Evolutionary conservation across 2,113 vertebrate species (phyloP), one percentile per base, ranked within the genome.

Genomic region (Rhea pennata): DNA sequence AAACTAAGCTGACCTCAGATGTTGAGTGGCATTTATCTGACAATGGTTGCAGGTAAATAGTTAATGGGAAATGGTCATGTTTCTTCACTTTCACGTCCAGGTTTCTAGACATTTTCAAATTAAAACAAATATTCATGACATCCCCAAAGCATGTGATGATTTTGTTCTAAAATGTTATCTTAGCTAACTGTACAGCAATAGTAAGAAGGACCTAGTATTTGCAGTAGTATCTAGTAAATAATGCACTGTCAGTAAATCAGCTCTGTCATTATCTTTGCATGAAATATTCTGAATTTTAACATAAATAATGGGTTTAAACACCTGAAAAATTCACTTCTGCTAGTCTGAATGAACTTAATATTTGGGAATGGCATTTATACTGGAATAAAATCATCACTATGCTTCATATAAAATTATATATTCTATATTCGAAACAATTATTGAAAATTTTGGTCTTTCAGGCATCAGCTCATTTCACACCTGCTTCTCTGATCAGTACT

Each of bases 361-460:
- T 23, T 90, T 96, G 94, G 85, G 91, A 96, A 92, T 83, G 89
- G 93, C 76, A 92, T 94, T 96, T 94, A 95, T 39, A 29, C 85
- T 92, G 88, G 91, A 93, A 95, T 96, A 95, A 96, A 96, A 92
- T 95, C 92, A 80, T 91, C 92, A 64, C 94, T 46, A 78, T 91
- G 75, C 78, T 61, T 89, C 64, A 46, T 80, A 58, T 72, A 94
- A 77, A 39, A 11, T 94, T 54, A 54, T 24, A 53, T 51, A 39
- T 85, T 87, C 83, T 77, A 19, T 9, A 59, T 87, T 56, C 87
- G 42, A 26, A 48, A 56, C 27, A 15, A 27, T 56, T 56, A 56
- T 5, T 56, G 54, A 56, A 56, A 56, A 56, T 56, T 11, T 10
- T 56, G 26, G 14, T 56, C 27, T 56, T 56, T 56, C 27, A 27